These are phyloP conservation scores for Psittacula cyanocephala DNA, from an alignment of 2,113 vertebrate genomes.

Conservation along the genomic window DNA sequence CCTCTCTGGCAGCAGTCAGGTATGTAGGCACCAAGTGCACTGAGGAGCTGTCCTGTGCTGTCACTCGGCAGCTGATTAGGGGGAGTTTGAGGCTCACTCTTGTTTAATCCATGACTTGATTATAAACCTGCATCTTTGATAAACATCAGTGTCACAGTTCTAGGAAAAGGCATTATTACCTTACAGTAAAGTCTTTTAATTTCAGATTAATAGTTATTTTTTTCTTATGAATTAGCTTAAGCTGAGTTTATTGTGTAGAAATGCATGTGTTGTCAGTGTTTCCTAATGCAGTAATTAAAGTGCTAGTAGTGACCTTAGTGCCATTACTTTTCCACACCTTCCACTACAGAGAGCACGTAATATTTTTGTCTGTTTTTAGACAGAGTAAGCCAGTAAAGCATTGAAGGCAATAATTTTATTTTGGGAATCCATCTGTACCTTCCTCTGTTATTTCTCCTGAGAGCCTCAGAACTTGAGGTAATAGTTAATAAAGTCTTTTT, in stretches of 20 bases:
- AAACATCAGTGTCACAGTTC: not conserved
- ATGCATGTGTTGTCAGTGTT: not conserved
- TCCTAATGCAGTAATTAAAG: not conserved
- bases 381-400: not conserved
- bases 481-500: not conserved
- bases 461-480: not conserved
- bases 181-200: not conserved
- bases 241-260: not conserved
- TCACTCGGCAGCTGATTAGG: rapidly evolving
- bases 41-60: not conserved
- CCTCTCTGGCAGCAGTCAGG: not conserved
- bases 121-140: not conserved
- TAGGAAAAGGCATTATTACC: not conserved
- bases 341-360: not conserved
- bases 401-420: not conserved
- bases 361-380: not conserved
- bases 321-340: not conserved
- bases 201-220: not conserved
- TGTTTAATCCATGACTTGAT: not conserved
- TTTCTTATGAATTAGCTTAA: not conserved
- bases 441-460: not conserved
- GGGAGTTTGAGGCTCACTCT: not conserved
- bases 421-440: not conserved
- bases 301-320: not conserved
- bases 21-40: not conserved